Percentiles rank a stretch among this genome's conserved stretches.
Conservation (phyloP, 2,113 vertebrate genomes). For the Climacteris rufus region DNA sequence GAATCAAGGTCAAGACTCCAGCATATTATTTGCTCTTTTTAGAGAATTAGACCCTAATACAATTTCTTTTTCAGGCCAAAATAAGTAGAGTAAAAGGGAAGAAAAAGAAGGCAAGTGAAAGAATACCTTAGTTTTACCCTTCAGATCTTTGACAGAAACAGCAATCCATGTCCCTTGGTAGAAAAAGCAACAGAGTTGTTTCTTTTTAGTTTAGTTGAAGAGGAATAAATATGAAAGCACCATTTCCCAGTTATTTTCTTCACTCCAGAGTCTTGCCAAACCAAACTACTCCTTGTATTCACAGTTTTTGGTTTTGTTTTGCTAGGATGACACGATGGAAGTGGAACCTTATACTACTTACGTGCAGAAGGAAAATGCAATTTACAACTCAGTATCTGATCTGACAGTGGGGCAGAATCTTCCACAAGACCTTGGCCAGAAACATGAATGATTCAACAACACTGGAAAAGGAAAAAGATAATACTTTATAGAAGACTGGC, state of each 20-base stretch:
- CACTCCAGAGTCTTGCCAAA: not conserved
- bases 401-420: slow-evolving; percentile 4
- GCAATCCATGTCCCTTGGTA: not conserved
- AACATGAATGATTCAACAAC: not conserved
- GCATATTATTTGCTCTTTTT: not conserved
- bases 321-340: slow-evolving; percentile 37
- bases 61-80: not conserved
- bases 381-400: slow-evolving; percentile 58
- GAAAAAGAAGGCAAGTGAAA: not conserved
- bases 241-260: not conserved
- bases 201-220: not conserved
- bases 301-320: slow-evolving; percentile 33
- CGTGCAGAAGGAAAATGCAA: slow-evolving; percentile 59
- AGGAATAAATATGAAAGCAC: not conserved
- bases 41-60: not conserved
- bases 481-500: not conserved
- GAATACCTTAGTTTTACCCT: not conserved
- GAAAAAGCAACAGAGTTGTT: not conserved
- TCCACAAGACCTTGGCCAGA: not conserved
- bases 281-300: not conserved
- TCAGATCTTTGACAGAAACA: not conserved
- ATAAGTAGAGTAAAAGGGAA: not conserved
- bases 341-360: slow-evolving; percentile 67
- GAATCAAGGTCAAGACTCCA: not conserved
- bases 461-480: not conserved